Evolutionary conservation across 2,797 vertebrate genomes (phyloP).

Genomic region (Oceanodroma leucorhoa): DNA sequence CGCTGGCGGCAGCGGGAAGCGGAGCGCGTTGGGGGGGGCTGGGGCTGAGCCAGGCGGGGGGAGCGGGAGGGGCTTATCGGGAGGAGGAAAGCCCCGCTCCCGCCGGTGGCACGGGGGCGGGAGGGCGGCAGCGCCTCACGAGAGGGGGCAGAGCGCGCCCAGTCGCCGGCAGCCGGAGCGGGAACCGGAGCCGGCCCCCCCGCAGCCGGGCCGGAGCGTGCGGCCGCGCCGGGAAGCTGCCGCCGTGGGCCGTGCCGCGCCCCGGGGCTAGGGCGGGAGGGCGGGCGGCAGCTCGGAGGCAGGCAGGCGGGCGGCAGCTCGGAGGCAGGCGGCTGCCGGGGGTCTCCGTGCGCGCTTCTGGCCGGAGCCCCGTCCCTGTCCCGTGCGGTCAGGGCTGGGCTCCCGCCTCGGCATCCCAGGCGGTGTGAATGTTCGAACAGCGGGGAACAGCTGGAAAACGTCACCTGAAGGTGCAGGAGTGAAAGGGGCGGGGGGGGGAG

Average conservation of each 20-base stretch:
- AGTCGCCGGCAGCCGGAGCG: too few relatives aligned
- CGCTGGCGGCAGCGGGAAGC: neutral
- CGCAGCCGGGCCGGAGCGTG: neutral
- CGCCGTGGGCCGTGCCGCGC: neutral
- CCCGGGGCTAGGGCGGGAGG: neutral
- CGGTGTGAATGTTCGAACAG: fast-evolving
- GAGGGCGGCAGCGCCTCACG: fast-evolving
- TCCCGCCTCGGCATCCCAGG: neutral
- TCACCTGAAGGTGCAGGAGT: neutral
- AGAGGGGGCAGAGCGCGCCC: fast-evolving
- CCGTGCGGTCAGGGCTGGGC: neutral
- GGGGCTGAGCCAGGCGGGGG: neutral
- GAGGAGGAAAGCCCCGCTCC: neutral
- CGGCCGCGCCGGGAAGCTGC: neutral
- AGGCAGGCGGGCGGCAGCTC: neutral
- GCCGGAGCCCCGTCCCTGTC: too few relatives aligned
- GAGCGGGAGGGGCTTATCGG: neutral
- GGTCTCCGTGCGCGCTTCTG: too few relatives aligned
- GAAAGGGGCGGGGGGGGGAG: fast-evolving
- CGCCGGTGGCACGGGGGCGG: neutral
- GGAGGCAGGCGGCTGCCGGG: neutral
- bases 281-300: too few relatives aligned
- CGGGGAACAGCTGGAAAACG: neutral
- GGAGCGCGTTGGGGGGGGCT: neutral
- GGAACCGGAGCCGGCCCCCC: too few relatives aligned